Evolutionary conservation across 2,888 invertebrate species (phyloP).

Genomic region (Chalcosyrphus nemorum): DNA sequence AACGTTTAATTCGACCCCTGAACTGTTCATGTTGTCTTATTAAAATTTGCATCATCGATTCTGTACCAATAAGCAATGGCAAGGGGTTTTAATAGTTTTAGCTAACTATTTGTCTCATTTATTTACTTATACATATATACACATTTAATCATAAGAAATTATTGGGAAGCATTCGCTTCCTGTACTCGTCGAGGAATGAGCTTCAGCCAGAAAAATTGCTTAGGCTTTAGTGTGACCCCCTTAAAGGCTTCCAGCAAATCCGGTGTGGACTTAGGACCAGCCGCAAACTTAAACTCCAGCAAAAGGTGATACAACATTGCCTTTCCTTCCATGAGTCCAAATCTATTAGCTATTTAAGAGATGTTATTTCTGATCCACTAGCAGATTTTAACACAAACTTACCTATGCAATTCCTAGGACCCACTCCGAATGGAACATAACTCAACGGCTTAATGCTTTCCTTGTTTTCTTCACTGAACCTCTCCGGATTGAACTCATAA

Average conservation of each 20-base stretch:
- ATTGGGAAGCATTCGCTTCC: not conserved
- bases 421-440: slow-evolving; percentile 84
- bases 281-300: slow-evolving; percentile 73
- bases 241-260: slow-evolving; percentile 75
- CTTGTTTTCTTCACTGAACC: slow-evolving; percentile 84
- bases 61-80: too few relatives aligned
- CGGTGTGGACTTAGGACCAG: slow-evolving; percentile 74
- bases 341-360: slow-evolving; percentile 74
- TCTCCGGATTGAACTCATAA: slow-evolving; percentile 83
- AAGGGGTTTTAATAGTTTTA: too few relatives aligned
- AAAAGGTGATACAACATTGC: slow-evolving; percentile 76
- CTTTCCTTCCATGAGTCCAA: slow-evolving; percentile 78
- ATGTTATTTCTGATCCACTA: too few relatives aligned
- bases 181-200: slow-evolving; percentile 73
- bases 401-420: slow-evolving; percentile 86
- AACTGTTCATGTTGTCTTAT: too few relatives aligned
- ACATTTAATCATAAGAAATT: not conserved
- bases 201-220: slow-evolving; percentile 76
- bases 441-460: slow-evolving; percentile 80
- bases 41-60: too few relatives aligned
- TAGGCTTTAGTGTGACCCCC: slow-evolving; percentile 75
- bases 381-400: too few relatives aligned
- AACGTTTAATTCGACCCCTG: too few relatives aligned
- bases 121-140: not conserved
- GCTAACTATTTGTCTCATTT: too few relatives aligned